Base-by-base conservation (phyloP, 2,113 vertebrate species). In the Pipra filicauda region DNA sequence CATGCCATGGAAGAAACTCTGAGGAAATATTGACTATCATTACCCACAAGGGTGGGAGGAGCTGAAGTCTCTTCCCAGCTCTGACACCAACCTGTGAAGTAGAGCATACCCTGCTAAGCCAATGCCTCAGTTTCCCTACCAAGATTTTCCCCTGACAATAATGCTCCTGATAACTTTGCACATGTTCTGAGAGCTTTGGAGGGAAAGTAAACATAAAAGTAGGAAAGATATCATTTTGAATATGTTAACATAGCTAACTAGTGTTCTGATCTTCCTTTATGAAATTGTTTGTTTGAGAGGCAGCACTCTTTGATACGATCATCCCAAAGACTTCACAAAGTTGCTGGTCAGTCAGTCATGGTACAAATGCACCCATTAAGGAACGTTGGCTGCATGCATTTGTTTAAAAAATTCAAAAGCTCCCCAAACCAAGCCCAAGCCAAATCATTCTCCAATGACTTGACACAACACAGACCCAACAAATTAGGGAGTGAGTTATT, bases 1-100 rank as follows among this genome's bases (percentile, higher is more conserved):
- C 44, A 46, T 75, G 88, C 93, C 90, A 85, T 39, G 69, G 66
- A 92, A 67, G 51, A 94, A 94, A 69, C 49, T 92, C 72, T 77
- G 61, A 92, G 66, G 76, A 94, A 95, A 92, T 91, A 86, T 28
- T 91, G 83, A 80, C 83, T 94, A 65, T 69, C 4, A 8, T 54
- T 92, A 71, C 76, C 61, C 52, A 89, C 43, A 81, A 48, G 48
- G 15, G 30, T 86, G 27, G 33, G 73, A 89, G 72, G 61, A 86
- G 11, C 48, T 86, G 64, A 16, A 86, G 21, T 31, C 21, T 72
- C 21, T 89, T 82, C 75, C 41, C 49, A 85, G 58, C n/a, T 88
- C 85, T 55, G 61, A 72, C 61, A 74, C 79, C 67, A 73, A 0
- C 26, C 71, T 89, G 69, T 18, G 8, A 70, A 24, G n/a, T 31